Evolutionary conservation across 1,140 invertebrate species (phyloP).

Genomic region (Pseudomyrmex pallidus): DNA sequence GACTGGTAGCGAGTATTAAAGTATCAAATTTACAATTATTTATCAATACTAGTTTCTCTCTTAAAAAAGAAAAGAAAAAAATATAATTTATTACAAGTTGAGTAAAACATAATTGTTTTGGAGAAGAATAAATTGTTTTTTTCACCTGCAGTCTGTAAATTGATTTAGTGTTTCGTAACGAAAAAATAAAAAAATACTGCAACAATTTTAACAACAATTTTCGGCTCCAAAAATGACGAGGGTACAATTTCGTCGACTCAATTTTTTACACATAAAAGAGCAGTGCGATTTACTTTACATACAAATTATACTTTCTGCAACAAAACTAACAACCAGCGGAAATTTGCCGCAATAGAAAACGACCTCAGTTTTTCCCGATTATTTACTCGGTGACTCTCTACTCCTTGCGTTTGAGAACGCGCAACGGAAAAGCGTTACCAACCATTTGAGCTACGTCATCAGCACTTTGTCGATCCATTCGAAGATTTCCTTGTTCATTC

Average conservation of each 20-base stretch:
- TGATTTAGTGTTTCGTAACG: too few relatives aligned
- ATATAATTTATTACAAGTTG: too few relatives aligned
- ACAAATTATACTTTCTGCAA: slow-evolving; percentile 29
- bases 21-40: too few relatives aligned
- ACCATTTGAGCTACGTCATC: slow-evolving; percentile 74
- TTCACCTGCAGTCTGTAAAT: too few relatives aligned
- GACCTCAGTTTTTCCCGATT: slow-evolving; percentile 31
- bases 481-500: slow-evolving; percentile 16
- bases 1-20: too few relatives aligned
- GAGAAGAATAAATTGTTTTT: too few relatives aligned
- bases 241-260: slow-evolving; percentile 35
- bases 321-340: slow-evolving; percentile 53
- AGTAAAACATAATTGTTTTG: too few relatives aligned
- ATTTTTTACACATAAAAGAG: slow-evolving; percentile 11
- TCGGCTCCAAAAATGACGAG: slow-evolving; percentile 14
- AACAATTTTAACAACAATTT: slow-evolving; percentile 24
- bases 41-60: too few relatives aligned
- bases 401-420: slow-evolving; percentile 5
- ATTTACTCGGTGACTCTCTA: background rate
- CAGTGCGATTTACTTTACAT: slow-evolving; percentile 61
- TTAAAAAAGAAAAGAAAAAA: too few relatives aligned
- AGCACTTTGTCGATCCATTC: slow-evolving; percentile 63
- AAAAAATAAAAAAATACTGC: background rate
- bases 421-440: slow-evolving; percentile 41
- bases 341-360: slow-evolving; percentile 56